phyloP scores from a whole-genome alignment of 2,797 vertebrate genomes.

The Botia almorhae region DNA sequence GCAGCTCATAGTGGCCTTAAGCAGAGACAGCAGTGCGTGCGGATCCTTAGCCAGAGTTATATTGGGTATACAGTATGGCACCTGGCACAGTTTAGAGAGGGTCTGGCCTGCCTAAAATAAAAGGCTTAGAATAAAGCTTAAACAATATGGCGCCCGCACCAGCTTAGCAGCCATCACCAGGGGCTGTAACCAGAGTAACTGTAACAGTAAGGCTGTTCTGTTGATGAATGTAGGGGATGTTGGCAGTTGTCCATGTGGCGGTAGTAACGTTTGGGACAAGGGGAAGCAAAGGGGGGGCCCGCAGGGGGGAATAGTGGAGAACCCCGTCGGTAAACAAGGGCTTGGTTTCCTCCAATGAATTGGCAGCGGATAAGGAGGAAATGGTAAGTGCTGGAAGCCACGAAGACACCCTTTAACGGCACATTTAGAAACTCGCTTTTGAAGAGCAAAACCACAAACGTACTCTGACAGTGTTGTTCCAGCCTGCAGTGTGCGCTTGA shows the following conservation, averaged over 20 bases:
- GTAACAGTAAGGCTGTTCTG: constrained; percentile 38
- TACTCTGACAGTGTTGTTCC: constrained; percentile 19
- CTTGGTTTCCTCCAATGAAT: constrained; percentile 54
- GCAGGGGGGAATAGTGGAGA: constrained; percentile 11
- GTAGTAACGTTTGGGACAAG: constrained; percentile 23
- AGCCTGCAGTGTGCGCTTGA: constrained; percentile 9
- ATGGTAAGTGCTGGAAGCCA: constrained; percentile 17
- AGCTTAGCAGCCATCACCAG: constrained; percentile 34
- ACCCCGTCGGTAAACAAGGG: constrained; percentile 40
- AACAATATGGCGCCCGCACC: constrained; percentile 27
- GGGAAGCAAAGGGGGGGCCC: constrained; percentile 5
- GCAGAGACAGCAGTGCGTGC: constrained; percentile 37
- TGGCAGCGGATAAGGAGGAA: constrained; percentile 23
- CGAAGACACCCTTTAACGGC: constrained; percentile 61
- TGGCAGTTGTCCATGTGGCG: constrained; percentile 41
- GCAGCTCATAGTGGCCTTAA: constrained; percentile 44
- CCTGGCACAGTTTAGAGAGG: constrained; percentile 57
- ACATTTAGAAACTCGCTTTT: constrained; percentile 39
- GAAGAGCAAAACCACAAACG: constrained; percentile 29
- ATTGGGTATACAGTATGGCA: constrained; percentile 62
- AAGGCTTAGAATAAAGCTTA: constrained; percentile 54
- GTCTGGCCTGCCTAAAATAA: constrained; percentile 57
- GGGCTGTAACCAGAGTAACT: constrained; percentile 36
- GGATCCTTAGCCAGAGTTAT: constrained; percentile 59
- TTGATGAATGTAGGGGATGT: constrained; percentile 51